Evolutionary conservation across 2,113 vertebrate genomes (phyloP).

Genomic region (Paracanthobrama guichenoti): DNA sequence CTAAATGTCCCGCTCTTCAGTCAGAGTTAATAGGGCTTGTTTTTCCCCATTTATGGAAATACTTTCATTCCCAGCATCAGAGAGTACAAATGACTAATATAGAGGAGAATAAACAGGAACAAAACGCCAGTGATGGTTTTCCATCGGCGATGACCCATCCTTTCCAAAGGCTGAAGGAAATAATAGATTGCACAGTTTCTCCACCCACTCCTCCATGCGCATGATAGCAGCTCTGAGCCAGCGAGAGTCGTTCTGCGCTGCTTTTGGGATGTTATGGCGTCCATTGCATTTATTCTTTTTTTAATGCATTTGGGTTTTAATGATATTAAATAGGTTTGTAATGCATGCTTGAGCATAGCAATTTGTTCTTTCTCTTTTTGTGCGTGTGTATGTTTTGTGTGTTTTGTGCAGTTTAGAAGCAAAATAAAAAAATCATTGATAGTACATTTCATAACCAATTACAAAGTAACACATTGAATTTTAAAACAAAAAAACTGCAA

Average conservation of each 20-base stretch:
- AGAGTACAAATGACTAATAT: slow-evolving; percentile 18
- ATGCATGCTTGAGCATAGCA: not conserved
- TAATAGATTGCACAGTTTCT: not conserved
- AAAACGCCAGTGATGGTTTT: slow-evolving; percentile 33
- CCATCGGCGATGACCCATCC: slow-evolving; percentile 19
- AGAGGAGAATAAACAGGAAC: slow-evolving; percentile 31
- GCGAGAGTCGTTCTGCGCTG: not conserved
- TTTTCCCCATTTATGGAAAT: not conserved
- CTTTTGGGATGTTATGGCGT: not conserved
- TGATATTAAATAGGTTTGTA: slow-evolving; percentile 17
- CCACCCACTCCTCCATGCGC: not conserved
- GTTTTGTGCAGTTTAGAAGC: too few relatives aligned
- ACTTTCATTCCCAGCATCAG: slow-evolving; percentile 12
- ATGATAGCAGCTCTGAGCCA: not conserved
- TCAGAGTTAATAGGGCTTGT: not conserved
- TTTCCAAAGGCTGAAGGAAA: slow-evolving; percentile 34
- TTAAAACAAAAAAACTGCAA: too few relatives aligned
- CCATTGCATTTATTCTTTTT: not conserved
- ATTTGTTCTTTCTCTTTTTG: too few relatives aligned
- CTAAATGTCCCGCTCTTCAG: not conserved
- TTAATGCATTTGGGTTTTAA: not conserved
- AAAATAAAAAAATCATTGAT: too few relatives aligned
- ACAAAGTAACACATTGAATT: too few relatives aligned
- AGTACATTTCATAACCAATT: too few relatives aligned
- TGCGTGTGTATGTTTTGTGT: too few relatives aligned